Percentiles rank a stretch among this genome's conserved stretches.
phyloP scores from a whole-genome alignment of 2,797 vertebrate genomes.

The Carcharodon carcharias region DNA sequence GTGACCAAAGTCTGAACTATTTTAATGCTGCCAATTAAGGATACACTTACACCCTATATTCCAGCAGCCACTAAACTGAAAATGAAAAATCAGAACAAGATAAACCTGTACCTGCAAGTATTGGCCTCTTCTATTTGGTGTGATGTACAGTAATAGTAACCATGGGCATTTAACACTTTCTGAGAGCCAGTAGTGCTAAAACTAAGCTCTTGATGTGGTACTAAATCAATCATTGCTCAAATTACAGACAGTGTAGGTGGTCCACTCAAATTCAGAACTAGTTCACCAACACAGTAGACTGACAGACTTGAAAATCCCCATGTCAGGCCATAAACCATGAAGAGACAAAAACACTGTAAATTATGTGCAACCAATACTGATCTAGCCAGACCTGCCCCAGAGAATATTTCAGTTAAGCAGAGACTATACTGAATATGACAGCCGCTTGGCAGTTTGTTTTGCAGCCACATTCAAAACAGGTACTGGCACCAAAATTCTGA shows the following conservation, averaged over 20 bases:
- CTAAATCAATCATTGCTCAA: slow-evolving; percentile 64
- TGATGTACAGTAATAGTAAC: not conserved
- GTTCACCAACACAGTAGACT: slow-evolving; percentile 47
- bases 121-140: not conserved
- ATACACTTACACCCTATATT: not conserved
- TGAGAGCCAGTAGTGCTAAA: slow-evolving; percentile 47
- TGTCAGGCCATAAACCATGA: slow-evolving; percentile 42
- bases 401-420: not conserved
- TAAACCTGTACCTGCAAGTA: not conserved
- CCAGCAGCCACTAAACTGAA: not conserved
- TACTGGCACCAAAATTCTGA: slow-evolving; percentile 3
- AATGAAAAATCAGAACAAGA: slow-evolving; percentile 13
- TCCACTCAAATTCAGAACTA: slow-evolving; percentile 43
- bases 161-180: not conserved
- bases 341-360: slow-evolving; percentile 43
- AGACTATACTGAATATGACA: not conserved
- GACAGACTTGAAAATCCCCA: slow-evolving; percentile 40
- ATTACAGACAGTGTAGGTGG: slow-evolving; percentile 63
- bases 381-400: not conserved
- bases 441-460: not conserved
- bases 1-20: slow-evolving; percentile 25
- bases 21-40: slow-evolving; percentile 26
- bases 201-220: slow-evolving; percentile 53
- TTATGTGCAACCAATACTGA: slow-evolving; percentile 37
- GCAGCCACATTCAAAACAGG: not conserved